Conservation (phyloP, 1,140 invertebrate genomes). For the Eriosoma lanigerum region DNA sequence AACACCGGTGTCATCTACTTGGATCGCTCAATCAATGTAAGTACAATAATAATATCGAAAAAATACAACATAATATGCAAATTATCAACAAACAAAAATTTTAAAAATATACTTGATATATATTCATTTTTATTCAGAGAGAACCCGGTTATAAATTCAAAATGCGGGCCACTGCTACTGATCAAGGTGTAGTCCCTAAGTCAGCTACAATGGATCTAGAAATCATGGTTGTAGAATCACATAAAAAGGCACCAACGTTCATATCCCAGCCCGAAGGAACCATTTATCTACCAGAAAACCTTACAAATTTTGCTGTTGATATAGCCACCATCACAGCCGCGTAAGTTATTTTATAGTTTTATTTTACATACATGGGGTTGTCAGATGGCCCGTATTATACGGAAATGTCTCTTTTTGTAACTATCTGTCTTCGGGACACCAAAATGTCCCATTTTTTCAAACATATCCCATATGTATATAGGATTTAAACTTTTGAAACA, state of each 20-base stretch:
- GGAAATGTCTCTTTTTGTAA: no score
- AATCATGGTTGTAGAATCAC: constrained; percentile 81
- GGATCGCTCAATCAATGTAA: constrained; percentile 69
- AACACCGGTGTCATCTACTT: constrained; percentile 78
- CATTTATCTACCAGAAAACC: constrained; percentile 73
- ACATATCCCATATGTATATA: no score
- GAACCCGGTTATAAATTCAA: constrained; percentile 69
- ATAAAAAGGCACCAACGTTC: constrained; percentile 82
- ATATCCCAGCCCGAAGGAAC: constrained; percentile 61
- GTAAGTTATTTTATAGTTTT: constrained; percentile 60
- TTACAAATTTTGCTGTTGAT: constrained; percentile 67
- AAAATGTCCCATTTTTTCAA: no score
- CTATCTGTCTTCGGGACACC: no score
- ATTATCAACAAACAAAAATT: not conserved
- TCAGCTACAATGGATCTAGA: constrained; percentile 71
- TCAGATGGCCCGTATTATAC: not conserved
- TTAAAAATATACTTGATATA: not conserved
- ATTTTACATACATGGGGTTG: not conserved
- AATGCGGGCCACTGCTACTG: constrained; percentile 73
- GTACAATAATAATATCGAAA: constrained; percentile 55
- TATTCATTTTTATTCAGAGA: constrained; percentile 61
- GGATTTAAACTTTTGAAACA: no score
- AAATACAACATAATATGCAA: not conserved
- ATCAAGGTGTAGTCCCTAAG: constrained; percentile 69
- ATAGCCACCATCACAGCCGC: constrained; percentile 71